A percentile compares a stretch with the other conserved stretches of the same genome.
Conservation (phyloP, 2,888 invertebrate species). For the Cosmia pyralina region DNA sequence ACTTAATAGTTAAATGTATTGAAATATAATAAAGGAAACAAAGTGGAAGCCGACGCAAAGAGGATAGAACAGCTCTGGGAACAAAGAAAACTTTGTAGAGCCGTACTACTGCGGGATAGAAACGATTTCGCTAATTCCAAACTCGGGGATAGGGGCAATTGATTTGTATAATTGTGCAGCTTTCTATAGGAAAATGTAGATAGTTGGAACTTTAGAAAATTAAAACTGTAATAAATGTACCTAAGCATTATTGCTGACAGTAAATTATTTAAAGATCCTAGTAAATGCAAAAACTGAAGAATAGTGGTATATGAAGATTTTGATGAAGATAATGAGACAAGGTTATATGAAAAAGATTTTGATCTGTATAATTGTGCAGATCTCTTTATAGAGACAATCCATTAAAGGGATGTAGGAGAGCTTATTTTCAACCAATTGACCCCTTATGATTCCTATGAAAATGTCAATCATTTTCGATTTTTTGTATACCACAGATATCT, state of each 20-base stretch:
- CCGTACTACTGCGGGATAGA: constrained; percentile 42
- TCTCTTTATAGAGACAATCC: too few species aligned
- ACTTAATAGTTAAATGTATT: constrained; percentile 54
- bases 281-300: neutral
- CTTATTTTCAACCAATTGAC: too few species aligned
- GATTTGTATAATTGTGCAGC: constrained; percentile 54
- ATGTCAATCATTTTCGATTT: too few species aligned
- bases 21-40: constrained; percentile 56
- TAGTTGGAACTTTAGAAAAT: constrained; percentile 11
- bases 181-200: constrained; percentile 16
- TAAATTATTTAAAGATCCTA: too few species aligned
- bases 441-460: too few species aligned
- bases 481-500: too few species aligned
- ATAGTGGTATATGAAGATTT: too few species aligned
- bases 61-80: constrained; percentile 45
- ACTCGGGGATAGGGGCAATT: constrained; percentile 56
- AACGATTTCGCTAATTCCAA: constrained; percentile 57
- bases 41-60: constrained; percentile 52
- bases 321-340: neutral
- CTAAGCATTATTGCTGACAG: neutral
- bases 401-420: too few species aligned
- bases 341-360: too few species aligned
- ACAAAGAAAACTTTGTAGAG: constrained; percentile 61
- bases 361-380: neutral
- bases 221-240: constrained; percentile 7